Evolutionary conservation across 2,113 vertebrate genomes (phyloP).

Genomic region (Calidris pugnax): DNA sequence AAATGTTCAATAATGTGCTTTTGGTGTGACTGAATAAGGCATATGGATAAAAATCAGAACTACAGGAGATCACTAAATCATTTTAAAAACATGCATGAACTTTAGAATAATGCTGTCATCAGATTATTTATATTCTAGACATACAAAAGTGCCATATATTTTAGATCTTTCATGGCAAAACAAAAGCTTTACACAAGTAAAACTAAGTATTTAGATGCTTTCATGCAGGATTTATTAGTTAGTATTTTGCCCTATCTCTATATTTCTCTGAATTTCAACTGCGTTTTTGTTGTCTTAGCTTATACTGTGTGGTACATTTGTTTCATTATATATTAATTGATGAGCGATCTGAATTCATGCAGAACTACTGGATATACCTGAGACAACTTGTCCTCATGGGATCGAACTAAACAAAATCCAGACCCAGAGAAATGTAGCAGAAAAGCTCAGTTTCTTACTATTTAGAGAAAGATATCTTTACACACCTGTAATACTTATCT

Average conservation of each 20-base stretch:
- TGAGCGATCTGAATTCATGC: neutral
- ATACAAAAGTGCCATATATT: constrained; percentile 8
- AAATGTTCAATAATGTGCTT: neutral
- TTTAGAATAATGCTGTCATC: constrained; percentile 34
- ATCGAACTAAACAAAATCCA: neutral
- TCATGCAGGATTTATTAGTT: constrained; percentile 32
- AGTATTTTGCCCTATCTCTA: neutral
- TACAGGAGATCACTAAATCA: constrained; percentile 8
- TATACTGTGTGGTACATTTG: neutral
- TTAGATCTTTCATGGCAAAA: constrained; percentile 28
- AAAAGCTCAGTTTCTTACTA: neutral
- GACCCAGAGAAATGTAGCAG: neutral
- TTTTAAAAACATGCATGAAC: constrained; percentile 28
- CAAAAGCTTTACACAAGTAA: constrained; percentile 13
- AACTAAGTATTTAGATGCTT: constrained; percentile 49
- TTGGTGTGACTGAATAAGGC: constrained; percentile 4
- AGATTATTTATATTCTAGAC: constrained; percentile 12
- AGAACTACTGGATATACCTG: neutral
- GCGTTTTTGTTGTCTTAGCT: neutral
- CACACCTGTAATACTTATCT: neutral
- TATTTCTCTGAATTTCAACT: constrained; percentile 22
- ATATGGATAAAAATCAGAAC: constrained; percentile 26
- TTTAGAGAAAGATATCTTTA: neutral
- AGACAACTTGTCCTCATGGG: neutral
- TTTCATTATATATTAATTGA: neutral